A percentile compares a stretch with the other conserved stretches of the same genome.
phyloP scores from a whole-genome alignment of 2,888 invertebrate genomes.

The Eristalis pertinax region DNA sequence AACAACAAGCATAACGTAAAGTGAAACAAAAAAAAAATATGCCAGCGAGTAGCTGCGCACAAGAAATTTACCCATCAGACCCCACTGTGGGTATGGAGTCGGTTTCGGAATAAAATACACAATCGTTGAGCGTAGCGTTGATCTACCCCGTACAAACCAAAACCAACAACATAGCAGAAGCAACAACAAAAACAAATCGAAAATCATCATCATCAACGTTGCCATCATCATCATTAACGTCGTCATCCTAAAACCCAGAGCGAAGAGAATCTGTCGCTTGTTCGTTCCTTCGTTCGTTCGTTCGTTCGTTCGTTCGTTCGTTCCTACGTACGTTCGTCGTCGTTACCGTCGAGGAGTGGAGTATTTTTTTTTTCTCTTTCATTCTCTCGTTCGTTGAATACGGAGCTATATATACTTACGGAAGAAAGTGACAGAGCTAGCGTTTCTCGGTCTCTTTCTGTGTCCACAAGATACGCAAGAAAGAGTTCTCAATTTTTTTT shows the following conservation, averaged over 20 bases:
- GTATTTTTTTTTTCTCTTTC: slow-evolving; percentile 43
- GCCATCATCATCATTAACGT: slow-evolving; percentile 5
- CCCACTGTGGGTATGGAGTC: slow-evolving; percentile 64
- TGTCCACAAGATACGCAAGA: slow-evolving; percentile 16
- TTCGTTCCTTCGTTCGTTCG: neutral
- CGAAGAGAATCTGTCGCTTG: neutral
- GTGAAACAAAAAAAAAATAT: slow-evolving; percentile 38
- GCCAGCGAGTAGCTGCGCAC: slow-evolving; percentile 72
- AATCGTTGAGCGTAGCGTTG: slow-evolving; percentile 11
- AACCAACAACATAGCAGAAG: slow-evolving; percentile 13
- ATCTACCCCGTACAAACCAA: neutral
- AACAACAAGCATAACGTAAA: slow-evolving; percentile 62
- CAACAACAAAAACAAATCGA: slow-evolving; percentile 66
- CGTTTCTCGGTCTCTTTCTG: neutral
- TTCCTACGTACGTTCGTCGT: slow-evolving; percentile 17
- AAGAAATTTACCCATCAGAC: slow-evolving; percentile 65
- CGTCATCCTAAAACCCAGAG: neutral
- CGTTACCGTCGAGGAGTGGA: slow-evolving; percentile 26
- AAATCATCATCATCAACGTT: slow-evolving; percentile 51
- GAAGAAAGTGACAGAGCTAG: slow-evolving; percentile 25
- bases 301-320: slow-evolving; percentile 2
- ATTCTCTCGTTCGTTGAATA: slow-evolving; percentile 27
- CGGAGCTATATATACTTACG: slow-evolving; percentile 10
- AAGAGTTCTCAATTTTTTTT: slow-evolving; percentile 22
- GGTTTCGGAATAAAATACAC: slow-evolving; percentile 67